Base-by-base conservation (phyloP, 2,888 invertebrate species). In the Tipula unca region DNA sequence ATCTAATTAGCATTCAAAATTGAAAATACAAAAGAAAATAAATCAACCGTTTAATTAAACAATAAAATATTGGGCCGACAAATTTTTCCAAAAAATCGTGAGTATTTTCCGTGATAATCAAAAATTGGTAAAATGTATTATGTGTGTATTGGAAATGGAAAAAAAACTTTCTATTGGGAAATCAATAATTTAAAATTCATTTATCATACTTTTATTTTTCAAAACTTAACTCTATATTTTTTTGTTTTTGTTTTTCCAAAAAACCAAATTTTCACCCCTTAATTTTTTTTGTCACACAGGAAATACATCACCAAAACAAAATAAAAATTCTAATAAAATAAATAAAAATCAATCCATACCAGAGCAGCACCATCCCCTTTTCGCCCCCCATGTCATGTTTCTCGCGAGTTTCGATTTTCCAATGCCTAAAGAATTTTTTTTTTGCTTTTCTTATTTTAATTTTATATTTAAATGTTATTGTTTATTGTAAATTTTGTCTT, bases 11-110 rank as follows among this genome's bases (percentile, higher is more conserved):
- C 69, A 69, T 69, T 69, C 69, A 69, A 69, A 25, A 69, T 69
- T 69, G 69, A 25, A 69, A 69, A 69, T 69, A 69, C 2, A 69
- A 69, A 69, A 20, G 25, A 25, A 69, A 69, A 69, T 69, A 69
- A 69, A 69, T 69, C 69, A 69, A 69, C 69, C 69, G 69, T 69
- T 69, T 69, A 69, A 69, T 69, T 69, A 69, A 69, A 69, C 69
- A 69, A 69, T 69, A 69, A 69, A 69, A 69, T 69, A 69, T 69
- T 69, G 10, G 69, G 10, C 25, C 69, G 69, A 25, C 69, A 69
- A 13, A 4, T 69, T 54, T 20, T 69, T 69, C 8, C 0, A 25
- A 54, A 32, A 54, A 69, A 25, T 69, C 69, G 69, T 69, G 69
- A 69, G 3, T 69, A 69, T 69, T 25, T 69, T 69, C 25, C 69